Conservation (phyloP, 23 tunicate species). For the Clavelina lepadiformis region DNA sequence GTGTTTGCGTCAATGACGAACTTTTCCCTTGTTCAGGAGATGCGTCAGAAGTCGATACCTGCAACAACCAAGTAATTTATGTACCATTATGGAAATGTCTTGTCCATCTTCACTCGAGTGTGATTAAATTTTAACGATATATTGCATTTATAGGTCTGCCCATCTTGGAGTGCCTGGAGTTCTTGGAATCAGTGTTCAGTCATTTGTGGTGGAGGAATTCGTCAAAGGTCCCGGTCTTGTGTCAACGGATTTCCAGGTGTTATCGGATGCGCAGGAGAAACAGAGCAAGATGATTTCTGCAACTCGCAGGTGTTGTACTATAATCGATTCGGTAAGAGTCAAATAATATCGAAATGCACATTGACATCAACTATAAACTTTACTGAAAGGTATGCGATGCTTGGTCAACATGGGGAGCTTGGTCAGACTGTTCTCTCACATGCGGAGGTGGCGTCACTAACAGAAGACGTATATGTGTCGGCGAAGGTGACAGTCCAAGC, state of each 20-base stretch:
- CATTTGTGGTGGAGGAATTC: constrained; percentile 26
- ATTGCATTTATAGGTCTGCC: constrained; percentile 24
- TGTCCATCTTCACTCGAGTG: not conserved
- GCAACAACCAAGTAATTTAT: constrained; percentile 46
- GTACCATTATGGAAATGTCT: not conserved
- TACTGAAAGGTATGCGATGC: constrained; percentile 41
- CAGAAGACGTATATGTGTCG: constrained; percentile 48
- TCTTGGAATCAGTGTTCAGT: constrained; percentile 23
- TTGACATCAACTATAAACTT: not conserved
- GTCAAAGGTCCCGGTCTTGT: constrained; percentile 26
- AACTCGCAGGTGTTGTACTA: constrained; percentile 9
- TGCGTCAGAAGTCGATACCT: constrained; percentile 17
- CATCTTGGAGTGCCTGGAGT: constrained; percentile 39
- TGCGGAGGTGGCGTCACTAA: constrained; percentile 66
- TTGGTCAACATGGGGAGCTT: constrained; percentile 74
- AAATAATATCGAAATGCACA: not conserved
- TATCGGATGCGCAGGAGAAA: constrained; percentile 34
- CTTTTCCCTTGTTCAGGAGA: constrained; percentile 42
- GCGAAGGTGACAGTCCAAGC: constrained; percentile 14
- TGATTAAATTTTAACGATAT: not conserved
- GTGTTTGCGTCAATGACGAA: constrained; percentile 45
- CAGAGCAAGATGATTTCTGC: constrained; percentile 18
- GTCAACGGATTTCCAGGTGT: constrained; percentile 39
- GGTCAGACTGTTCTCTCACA: constrained; percentile 37
- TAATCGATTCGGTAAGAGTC: not conserved